Base-by-base conservation (phyloP, 2,797 vertebrate genomes). In the Rachycentron canadum region DNA sequence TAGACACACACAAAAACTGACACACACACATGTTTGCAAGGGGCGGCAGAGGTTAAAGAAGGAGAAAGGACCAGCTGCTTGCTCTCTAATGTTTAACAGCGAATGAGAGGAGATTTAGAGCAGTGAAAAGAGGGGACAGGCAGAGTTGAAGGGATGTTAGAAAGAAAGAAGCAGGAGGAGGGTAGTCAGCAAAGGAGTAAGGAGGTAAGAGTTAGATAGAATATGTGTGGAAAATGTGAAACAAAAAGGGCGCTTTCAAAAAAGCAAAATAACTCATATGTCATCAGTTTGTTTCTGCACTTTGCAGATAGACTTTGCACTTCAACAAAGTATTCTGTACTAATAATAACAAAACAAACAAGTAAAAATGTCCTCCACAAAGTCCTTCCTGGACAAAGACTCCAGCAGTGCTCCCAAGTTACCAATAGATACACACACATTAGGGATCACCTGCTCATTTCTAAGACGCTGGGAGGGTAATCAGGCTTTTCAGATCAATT, bases 1-100 rank as follows among this genome's bases (percentile, higher is more conserved):
- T 17, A 63, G 2, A 57, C 4, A 41, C 47, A 52, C 28, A 45
- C 38, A 50, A 28, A 21, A 63, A n/a, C 7, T 8, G n/a, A 50
- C 16, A 61, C 47, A 57, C 53, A 40, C 50, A 10, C 1, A 16
- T 6, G 9, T 61, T 69, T 66, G 41, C 53, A 64, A 68, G 65
- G 88, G 93, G 91, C 90, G 91, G 93, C 95, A 96, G 95, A 96
- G 96, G 94, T 97, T 96, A 95, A 96, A 95, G 95, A 95, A 95
- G 95, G 95, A 95, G 95, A 96, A 95, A 95, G 91, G 95, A 93
- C 94, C 95, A 96, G 95, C 96, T 96, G 96, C 95, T 95, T 90
- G 90, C 88, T 91, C 95, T 94, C 93, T 94, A 93, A 95, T 94
- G 95, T 94, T 95, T 95, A 95, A 95, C 92, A 90, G 94, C 45